These are phyloP conservation scores for Mystacides longicornis DNA, from an alignment of 2,888 invertebrate species.

Conservation along the genomic window DNA sequence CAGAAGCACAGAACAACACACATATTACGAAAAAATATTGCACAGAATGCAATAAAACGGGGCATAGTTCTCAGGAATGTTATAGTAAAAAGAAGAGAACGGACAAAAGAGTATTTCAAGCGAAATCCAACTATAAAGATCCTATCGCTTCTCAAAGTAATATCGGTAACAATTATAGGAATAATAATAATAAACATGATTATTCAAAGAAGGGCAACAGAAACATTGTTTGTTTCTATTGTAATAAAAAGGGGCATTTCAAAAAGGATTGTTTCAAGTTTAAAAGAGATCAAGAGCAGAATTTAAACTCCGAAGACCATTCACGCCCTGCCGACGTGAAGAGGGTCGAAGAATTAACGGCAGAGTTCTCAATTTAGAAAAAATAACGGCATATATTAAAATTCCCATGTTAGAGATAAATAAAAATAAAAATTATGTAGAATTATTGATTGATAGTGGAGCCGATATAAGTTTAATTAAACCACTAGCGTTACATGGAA, in stretches of 20 bases:
- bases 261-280: conserved; percentile 4
- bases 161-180: too few species aligned
- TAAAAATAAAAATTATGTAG: not conserved
- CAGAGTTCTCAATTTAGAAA: not conserved
- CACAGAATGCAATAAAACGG: not conserved
- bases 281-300: not conserved
- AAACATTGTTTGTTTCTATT: too few species aligned
- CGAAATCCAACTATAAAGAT: too few species aligned
- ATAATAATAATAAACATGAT: too few species aligned
- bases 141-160: too few species aligned
- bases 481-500: not conserved
- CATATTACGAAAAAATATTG: too few species aligned
- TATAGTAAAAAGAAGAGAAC: not conserved
- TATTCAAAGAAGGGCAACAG: too few species aligned
- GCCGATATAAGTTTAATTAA: conserved; percentile 2
- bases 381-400: not conserved
- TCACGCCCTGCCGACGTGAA: not conserved
- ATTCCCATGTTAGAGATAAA: not conserved
- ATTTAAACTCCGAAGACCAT: not conserved
- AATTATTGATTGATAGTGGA: not conserved
- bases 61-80: not conserved
- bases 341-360: not conserved
- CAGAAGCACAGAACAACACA: not conserved
- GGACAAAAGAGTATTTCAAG: too few species aligned
- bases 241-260: too few species aligned